A percentile compares a stretch with the other conserved stretches of the same genome.
Evolutionary conservation across 2,113 vertebrate species (phyloP).

Genomic region (Penelope pileata): DNA sequence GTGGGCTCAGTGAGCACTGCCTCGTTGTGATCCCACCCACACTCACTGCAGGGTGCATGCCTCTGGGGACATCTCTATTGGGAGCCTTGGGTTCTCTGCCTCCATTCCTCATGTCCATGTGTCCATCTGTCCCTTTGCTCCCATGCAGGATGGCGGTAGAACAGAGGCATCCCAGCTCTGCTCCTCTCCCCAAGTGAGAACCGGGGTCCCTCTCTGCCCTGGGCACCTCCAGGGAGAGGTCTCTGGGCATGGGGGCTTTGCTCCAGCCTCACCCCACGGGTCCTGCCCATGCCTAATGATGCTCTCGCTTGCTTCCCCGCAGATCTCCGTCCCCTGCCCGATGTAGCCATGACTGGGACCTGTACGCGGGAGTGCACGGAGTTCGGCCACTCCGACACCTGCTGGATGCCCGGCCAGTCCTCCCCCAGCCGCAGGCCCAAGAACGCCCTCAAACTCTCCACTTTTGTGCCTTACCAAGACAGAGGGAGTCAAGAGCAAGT

Average conservation of each 20-base stretch:
- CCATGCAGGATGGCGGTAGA: accelerated
- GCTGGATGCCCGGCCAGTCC: constrained; percentile 99
- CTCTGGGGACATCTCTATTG: neutral
- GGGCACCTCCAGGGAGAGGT: neutral
- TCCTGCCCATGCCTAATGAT: accelerated
- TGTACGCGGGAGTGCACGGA: constrained; percentile 97
- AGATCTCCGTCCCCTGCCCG: constrained; percentile 96
- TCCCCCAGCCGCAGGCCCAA: constrained; percentile 92
- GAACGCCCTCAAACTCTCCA: constrained; percentile 93
- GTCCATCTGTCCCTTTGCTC: neutral
- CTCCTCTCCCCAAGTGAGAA: neutral
- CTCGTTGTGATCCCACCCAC: accelerated
- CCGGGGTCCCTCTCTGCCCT: neutral
- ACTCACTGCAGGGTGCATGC: neutral
- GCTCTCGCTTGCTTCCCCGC: neutral
- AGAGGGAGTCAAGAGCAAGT: constrained; percentile 91
- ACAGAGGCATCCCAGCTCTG: accelerated
- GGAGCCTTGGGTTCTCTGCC: neutral
- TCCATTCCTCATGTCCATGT: accelerated
- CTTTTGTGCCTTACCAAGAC: constrained; percentile 99
- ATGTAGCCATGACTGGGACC: constrained; percentile 98
- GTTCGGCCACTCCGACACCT: constrained; percentile 96
- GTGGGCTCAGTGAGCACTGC: neutral
- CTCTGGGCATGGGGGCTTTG: too few species aligned
- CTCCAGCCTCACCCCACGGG: accelerated